Percentiles rank a stretch among this genome's conserved stretches.
Evolutionary conservation across 1,140 invertebrate genomes (phyloP).

Genomic region (Drosophila parvula): DNA sequence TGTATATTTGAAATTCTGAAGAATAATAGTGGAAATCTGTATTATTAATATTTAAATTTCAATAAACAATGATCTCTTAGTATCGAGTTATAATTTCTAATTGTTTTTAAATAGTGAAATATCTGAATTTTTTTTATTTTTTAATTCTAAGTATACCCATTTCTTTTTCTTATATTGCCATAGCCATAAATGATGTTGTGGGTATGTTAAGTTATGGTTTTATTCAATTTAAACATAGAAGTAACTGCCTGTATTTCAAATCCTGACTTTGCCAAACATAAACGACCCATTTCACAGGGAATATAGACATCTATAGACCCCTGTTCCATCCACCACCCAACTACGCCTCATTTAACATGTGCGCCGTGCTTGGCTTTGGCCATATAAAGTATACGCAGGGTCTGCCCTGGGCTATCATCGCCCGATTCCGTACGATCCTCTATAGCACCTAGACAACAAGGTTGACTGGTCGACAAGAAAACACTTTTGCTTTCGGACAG

Average conservation of each 20-base stretch:
- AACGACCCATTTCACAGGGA: neutral
- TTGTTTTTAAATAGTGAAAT: too few species aligned
- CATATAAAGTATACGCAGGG: constrained; percentile 68
- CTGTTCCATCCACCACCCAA: neutral
- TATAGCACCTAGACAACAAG: constrained; percentile 57
- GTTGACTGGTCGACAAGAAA: constrained; percentile 35
- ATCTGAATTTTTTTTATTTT: too few species aligned
- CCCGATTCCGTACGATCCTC: constrained; percentile 31
- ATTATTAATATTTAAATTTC: too few species aligned
- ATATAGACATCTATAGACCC: neutral
- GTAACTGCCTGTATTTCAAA: neutral
- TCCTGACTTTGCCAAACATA: neutral
- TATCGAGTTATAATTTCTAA: too few species aligned
- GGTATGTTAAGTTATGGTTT: too few species aligned
- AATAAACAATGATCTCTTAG: too few species aligned
- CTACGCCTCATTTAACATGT: constrained; percentile 5
- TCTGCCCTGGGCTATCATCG: constrained; percentile 65
- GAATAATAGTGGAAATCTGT: too few species aligned
- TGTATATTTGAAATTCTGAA: too few species aligned
- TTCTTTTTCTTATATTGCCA: too few species aligned
- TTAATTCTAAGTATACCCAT: too few species aligned
- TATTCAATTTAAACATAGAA: too few species aligned
- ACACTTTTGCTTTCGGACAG: constrained; percentile 69
- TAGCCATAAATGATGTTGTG: too few species aligned
- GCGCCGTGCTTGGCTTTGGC: constrained; percentile 32